These are phyloP conservation scores for Micromesistius poutassou DNA, from an alignment of 2,797 vertebrate genomes.

Conservation along the genomic window DNA sequence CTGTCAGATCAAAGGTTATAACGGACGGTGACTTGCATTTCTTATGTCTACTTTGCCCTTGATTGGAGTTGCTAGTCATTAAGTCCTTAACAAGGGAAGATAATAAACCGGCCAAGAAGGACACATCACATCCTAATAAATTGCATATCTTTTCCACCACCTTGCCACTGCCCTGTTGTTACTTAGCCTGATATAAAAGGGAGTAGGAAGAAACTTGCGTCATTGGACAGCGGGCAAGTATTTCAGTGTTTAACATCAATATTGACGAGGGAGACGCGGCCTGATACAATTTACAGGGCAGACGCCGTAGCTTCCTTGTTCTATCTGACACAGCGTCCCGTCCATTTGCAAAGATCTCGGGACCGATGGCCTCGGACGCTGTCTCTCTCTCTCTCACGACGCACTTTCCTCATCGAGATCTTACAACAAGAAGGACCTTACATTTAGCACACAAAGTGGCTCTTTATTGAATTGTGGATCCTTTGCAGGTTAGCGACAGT, in stretches of 20 bases:
- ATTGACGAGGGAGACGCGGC: constrained; percentile 21
- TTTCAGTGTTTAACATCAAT: constrained; percentile 17
- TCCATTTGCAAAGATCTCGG: neutral
- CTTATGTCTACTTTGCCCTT: constrained; percentile 52
- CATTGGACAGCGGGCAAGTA: constrained; percentile 27
- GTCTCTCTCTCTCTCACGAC: neutral
- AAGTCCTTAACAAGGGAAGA: constrained; percentile 64
- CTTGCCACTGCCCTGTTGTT: constrained; percentile 44
- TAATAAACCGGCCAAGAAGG: constrained; percentile 52
- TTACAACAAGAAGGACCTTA: neutral
- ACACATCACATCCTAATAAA: constrained; percentile 49
- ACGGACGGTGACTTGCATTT: constrained; percentile 55
- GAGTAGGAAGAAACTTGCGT: constrained; percentile 22
- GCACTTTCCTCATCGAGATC: neutral
- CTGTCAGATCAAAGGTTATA: constrained; percentile 17
- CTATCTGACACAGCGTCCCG: neutral
- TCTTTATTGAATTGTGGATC: neutral
- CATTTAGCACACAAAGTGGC: neutral
- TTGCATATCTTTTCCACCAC: constrained; percentile 44
- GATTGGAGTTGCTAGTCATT: constrained; percentile 66
- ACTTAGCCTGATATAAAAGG: constrained; percentile 40
- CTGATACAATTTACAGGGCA: neutral
- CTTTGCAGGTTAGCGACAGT: neutral
- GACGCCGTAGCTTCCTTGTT: neutral
- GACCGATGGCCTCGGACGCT: neutral